phyloP scores from a whole-genome alignment of 2,888 invertebrate species.

The Malachius bipustulatus region DNA sequence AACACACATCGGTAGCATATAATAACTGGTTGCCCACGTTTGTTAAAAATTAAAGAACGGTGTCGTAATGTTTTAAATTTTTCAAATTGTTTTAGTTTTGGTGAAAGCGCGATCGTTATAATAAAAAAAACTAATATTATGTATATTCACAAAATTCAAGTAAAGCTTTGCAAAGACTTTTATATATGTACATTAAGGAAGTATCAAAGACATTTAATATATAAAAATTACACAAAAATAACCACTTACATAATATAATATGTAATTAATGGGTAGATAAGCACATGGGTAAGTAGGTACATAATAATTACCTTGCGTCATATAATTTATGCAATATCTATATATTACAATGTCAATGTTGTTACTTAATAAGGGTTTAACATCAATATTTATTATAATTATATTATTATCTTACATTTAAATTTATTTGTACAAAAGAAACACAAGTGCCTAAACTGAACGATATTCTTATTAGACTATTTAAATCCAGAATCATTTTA shows the following conservation, averaged over 20 bases:
- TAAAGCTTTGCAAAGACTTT: conserved; percentile 16
- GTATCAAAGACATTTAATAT: conserved; percentile 7
- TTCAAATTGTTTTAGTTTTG: no score
- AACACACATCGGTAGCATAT: no score
- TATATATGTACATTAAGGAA: conserved; percentile 20
- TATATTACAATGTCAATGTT: conserved; percentile 6
- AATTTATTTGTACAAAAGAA: conserved; percentile 28
- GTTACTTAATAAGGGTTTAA: conserved; percentile 15
- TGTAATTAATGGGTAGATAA: no score
- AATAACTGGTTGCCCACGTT: no score
- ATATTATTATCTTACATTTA: conserved; percentile 24
- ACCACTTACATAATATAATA: no score
- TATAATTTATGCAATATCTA: conserved; percentile 4
- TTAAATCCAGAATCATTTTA: no score
- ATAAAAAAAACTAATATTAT: conserved; percentile 7
- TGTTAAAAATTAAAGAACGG: no score
- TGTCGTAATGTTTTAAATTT: no score
- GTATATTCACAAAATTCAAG: conserved; percentile 13
- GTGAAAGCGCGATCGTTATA: conserved; percentile 1
- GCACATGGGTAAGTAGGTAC: no score
- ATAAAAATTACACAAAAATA: conserved; percentile 1
- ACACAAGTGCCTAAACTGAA: conserved; percentile 22
- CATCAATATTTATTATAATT: conserved; percentile 20
- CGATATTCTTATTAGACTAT: no score
- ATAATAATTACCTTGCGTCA: no score